These are phyloP conservation scores for Athalia cordata DNA, from an alignment of 2,888 invertebrate genomes.

Conservation along the genomic window DNA sequence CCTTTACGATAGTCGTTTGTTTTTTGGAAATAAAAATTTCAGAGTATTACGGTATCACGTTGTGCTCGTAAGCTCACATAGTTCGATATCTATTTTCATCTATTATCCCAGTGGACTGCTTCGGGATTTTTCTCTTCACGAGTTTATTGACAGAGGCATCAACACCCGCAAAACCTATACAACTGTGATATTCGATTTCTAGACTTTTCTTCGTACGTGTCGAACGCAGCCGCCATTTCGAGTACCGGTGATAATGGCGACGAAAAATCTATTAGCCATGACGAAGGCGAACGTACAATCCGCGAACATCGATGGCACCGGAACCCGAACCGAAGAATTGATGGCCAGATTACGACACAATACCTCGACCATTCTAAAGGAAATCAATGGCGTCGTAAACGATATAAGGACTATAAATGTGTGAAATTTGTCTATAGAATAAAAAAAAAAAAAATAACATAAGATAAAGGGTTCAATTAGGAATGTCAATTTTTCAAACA, in stretches of 20 bases:
- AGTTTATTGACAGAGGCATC: conserved; percentile 25
- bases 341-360: neutral
- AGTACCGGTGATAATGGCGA: conserved; percentile 13
- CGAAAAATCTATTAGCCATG: conserved; percentile 32
- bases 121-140: neutral
- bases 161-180: neutral
- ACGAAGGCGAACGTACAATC: conserved; percentile 10
- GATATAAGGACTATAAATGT: neutral
- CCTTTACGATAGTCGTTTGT: too few species aligned
- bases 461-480: too few species aligned
- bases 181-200: conserved; percentile 14
- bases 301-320: conserved; percentile 9
- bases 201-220: conserved; percentile 16
- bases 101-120: too few species aligned
- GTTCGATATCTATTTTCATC: too few species aligned
- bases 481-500: too few species aligned
- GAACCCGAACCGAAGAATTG: neutral
- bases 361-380: neutral
- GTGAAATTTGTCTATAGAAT: neutral
- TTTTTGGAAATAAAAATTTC: too few species aligned
- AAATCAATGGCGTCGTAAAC: neutral
- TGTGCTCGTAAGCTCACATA: too few species aligned
- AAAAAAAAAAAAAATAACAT: neutral
- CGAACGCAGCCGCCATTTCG: conserved; percentile 10
- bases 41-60: too few species aligned